Evolutionary conservation across 2,113 vertebrate species (phyloP).

Genomic region (Heterochromis multidens): DNA sequence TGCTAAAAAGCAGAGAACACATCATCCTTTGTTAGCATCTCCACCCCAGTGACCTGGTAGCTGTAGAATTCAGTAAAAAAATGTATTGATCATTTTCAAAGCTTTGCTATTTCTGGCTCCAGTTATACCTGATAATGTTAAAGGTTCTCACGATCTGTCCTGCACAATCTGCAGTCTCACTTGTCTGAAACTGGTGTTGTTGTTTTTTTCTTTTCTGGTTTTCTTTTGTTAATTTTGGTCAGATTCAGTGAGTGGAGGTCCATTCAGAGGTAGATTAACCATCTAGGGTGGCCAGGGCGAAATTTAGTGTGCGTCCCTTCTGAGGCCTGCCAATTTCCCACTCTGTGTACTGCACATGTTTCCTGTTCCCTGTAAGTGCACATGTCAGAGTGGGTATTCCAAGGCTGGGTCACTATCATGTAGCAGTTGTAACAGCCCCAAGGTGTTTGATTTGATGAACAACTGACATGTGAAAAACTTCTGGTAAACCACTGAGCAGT

Average conservation of each 20-base stretch:
- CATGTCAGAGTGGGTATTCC: not conserved
- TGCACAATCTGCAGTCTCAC: not conserved
- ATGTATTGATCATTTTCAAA: not conserved
- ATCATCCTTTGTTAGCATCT: not conserved
- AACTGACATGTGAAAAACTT: not conserved
- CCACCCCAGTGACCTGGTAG: not conserved
- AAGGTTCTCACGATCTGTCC: not conserved
- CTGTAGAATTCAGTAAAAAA: not conserved
- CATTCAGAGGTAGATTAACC: not conserved
- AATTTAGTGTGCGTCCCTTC: no score
- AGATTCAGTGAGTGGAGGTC: not conserved
- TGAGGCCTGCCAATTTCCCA: not conserved
- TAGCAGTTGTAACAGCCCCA: not conserved
- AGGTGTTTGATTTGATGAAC: not conserved
- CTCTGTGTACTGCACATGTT: not conserved
- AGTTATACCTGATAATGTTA: not conserved
- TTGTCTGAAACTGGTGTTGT: not conserved
- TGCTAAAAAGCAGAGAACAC: constrained; percentile 11
- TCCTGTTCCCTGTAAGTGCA: not conserved
- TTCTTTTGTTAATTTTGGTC: not conserved
- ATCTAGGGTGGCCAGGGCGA: no score
- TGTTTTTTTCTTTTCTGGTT: not conserved
- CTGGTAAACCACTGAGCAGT: fast-evolving
- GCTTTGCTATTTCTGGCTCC: not conserved
- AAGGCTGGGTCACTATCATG: not conserved